phyloP scores from a whole-genome alignment of 2,113 vertebrate species.

The Cacatua alba region DNA sequence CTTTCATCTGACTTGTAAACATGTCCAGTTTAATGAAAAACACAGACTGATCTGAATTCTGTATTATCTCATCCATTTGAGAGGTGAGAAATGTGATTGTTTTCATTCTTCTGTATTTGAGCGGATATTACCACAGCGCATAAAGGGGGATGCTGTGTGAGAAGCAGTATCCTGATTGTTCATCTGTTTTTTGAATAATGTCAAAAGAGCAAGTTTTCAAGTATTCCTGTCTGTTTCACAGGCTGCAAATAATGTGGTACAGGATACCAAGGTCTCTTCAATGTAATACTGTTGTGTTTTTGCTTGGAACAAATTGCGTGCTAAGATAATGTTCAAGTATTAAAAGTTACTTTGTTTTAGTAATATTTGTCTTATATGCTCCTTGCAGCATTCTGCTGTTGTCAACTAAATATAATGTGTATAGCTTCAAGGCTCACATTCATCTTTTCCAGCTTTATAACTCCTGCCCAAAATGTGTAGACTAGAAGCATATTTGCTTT shows the following conservation, averaged over 20 bases:
- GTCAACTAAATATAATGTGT: neutral
- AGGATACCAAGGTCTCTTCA: neutral
- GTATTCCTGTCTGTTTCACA: neutral
- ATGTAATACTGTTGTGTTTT: neutral
- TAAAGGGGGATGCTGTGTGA: neutral
- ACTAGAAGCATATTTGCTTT: neutral
- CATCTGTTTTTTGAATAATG: neutral
- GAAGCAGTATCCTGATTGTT: neutral
- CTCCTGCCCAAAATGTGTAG: neutral
- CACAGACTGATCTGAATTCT: neutral
- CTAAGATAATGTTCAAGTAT: neutral
- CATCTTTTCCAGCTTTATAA: neutral
- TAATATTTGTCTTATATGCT: neutral
- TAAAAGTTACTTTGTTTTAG: neutral
- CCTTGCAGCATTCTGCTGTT: neutral
- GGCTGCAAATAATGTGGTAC: neutral
- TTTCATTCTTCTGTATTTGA: neutral
- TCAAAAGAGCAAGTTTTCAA: neutral
- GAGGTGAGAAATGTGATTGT: constrained; percentile 9
- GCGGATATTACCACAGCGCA: neutral
- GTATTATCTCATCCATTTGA: constrained; percentile 5
- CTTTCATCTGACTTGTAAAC: constrained; percentile 31
- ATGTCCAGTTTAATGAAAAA: constrained; percentile 44
- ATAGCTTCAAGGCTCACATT: neutral
- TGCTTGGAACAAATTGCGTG: neutral